Conservation (phyloP, 2,113 vertebrate species). For the Protomyctophum bolini region DNA sequence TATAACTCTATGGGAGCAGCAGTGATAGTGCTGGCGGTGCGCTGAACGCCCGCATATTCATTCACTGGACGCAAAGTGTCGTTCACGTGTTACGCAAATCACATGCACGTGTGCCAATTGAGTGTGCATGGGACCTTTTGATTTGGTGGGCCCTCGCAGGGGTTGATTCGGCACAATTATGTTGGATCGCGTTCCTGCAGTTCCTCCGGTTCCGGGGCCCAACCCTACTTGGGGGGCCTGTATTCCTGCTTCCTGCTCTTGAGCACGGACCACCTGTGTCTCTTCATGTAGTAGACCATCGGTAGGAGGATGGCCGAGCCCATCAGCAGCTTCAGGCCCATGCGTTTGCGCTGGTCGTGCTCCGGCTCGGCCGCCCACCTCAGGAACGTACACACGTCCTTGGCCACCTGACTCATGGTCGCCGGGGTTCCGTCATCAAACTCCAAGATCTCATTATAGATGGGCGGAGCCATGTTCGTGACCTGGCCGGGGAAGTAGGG, state of each 20-base stretch:
- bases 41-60: too few relatives aligned
- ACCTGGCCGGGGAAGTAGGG: constrained; percentile 92
- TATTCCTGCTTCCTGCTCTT: constrained; percentile 94
- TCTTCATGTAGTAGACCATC: constrained; percentile 86
- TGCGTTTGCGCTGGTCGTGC: constrained; percentile 91
- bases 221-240: constrained; percentile 84
- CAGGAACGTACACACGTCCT: constrained; percentile 92
- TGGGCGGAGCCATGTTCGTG: constrained; percentile 91
- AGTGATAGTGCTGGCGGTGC: too few relatives aligned
- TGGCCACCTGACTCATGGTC: constrained; percentile 93
- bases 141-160: too few relatives aligned
- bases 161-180: too few relatives aligned
- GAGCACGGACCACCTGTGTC: constrained; percentile 88
- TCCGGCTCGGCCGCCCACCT: constrained; percentile 90
- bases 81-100: too few relatives aligned
- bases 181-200: too few relatives aligned
- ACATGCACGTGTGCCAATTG: too few relatives aligned
- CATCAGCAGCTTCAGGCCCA: constrained; percentile 91
- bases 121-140: too few relatives aligned
- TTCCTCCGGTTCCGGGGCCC: too few relatives aligned
- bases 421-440: constrained; percentile 91
- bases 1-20: too few relatives aligned
- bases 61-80: too few relatives aligned
- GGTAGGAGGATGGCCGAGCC: constrained; percentile 77
- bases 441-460: constrained; percentile 91